phyloP scores from a whole-genome alignment of 2,888 invertebrate species.

The Drosophila incognita region DNA sequence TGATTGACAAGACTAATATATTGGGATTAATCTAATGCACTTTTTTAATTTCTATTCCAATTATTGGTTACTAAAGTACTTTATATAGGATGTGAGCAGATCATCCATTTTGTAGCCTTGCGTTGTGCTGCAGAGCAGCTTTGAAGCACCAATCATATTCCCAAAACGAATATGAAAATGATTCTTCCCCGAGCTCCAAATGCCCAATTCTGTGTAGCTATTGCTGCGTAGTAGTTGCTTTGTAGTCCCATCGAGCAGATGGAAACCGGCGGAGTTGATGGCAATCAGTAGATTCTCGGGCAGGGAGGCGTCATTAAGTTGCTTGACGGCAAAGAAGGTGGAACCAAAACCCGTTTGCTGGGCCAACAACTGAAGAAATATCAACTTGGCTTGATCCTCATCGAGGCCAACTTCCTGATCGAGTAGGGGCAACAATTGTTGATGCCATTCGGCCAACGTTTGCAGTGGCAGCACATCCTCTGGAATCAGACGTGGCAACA shows the following conservation, averaged over 20 bases:
- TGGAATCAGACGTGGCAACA: constrained; percentile 90
- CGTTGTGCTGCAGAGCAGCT: constrained; percentile 95
- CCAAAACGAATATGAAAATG: constrained; percentile 98
- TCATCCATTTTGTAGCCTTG: constrained; percentile 99
- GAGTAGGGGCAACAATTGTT: constrained; percentile 86
- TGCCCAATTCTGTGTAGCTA: constrained; percentile 94
- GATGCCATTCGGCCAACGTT: constrained; percentile 93
- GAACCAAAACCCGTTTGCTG: constrained; percentile 95
- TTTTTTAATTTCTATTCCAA: constrained; percentile 3
- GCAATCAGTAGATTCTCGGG: constrained; percentile 95
- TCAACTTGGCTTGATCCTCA: constrained; percentile 88
- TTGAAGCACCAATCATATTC: constrained; percentile 95
- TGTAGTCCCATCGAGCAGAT: constrained; percentile 93
- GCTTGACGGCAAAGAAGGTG: constrained; percentile 97
- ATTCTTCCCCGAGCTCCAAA: constrained; percentile 98
- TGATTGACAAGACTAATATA: constrained; percentile 83
- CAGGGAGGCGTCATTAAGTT: constrained; percentile 93
- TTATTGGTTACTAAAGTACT: constrained; percentile 83
- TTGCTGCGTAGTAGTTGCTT: constrained; percentile 88
- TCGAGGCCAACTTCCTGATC: constrained; percentile 70
- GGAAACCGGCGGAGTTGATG: constrained; percentile 95
- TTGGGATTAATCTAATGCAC: constrained; percentile 85
- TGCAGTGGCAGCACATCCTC: constrained; percentile 90
- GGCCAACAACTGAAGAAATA: constrained; percentile 88
- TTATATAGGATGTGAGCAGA: constrained; percentile 95